Percentiles rank a stretch among this genome's conserved stretches.
Evolutionary conservation across 2,113 vertebrate species (phyloP).

Genomic region (Paracanthobrama guichenoti): DNA sequence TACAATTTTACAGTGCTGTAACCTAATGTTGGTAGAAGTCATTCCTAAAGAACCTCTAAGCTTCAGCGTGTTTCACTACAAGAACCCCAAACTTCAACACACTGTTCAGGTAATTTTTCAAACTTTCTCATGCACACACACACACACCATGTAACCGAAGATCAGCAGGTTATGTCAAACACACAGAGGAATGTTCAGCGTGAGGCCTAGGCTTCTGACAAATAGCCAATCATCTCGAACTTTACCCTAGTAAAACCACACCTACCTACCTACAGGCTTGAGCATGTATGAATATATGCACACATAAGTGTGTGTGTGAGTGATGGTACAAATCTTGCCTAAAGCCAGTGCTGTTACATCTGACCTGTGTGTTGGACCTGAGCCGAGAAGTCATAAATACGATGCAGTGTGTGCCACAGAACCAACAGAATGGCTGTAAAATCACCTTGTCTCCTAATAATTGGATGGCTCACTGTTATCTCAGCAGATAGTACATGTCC

Average conservation of each 20-base stretch:
- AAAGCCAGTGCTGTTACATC: slow-evolving; percentile 25
- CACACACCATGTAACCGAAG: slow-evolving; percentile 2
- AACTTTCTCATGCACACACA: slow-evolving; percentile 9
- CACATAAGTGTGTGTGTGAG: slow-evolving; percentile 19
- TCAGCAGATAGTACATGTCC: neutral
- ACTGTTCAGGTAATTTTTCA: slow-evolving; percentile 88
- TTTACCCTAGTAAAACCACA: slow-evolving; percentile 44
- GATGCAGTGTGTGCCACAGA: slow-evolving; percentile 47
- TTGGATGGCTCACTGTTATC: neutral
- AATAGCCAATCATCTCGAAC: slow-evolving; percentile 38
- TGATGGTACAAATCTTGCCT: neutral
- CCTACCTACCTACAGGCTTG: slow-evolving; percentile 32
- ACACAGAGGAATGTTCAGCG: slow-evolving; percentile 43
- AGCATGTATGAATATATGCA: slow-evolving; percentile 19
- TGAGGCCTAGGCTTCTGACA: slow-evolving; percentile 38
- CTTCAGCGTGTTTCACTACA: slow-evolving; percentile 98
- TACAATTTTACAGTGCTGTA: slow-evolving; percentile 85
- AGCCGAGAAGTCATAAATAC: slow-evolving; percentile 41
- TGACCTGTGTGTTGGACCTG: slow-evolving; percentile 42
- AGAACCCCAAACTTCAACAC: slow-evolving; percentile 98
- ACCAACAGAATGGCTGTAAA: neutral
- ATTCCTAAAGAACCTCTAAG: slow-evolving; percentile 96
- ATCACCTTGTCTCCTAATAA: neutral
- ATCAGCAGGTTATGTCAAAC: neutral
- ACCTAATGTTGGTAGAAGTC: slow-evolving; percentile 98